Base-by-base conservation (phyloP, 2,888 invertebrate genomes). In the Pollenia amentaria region DNA sequence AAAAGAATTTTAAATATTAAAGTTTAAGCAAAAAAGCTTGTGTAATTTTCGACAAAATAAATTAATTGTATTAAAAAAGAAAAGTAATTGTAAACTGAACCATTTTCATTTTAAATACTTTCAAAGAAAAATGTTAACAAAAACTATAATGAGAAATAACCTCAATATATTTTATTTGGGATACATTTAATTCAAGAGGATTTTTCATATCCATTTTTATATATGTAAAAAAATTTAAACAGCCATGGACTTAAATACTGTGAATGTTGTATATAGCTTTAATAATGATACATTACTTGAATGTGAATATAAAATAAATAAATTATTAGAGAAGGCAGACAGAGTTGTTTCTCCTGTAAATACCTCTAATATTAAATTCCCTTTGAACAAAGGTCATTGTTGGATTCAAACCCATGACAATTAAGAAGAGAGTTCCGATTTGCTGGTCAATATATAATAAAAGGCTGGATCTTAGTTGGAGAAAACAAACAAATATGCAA, bases 191-290 rank as follows among this genome's bases (percentile, higher is more conserved):
- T 60, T 44, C 60, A 57, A 38, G 21, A 18, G 38, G 21, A 14
- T 48, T 64, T 70, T 55, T 51, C 14, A 69, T 42, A 69, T 46
- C 65, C 67, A 55, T n/a, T n/a, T n/a, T n/a, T n/a, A n/a, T 73
- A 40, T 64, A 82, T 70, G n/a, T 64, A 64, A 79, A 64, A 81
- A 70, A 42, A 55, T 29, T 81, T 10, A 12, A 81, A 69, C 44
- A 78, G 75, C 69, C 51, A 86, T 86, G 86, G 83, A 72, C 67
- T 83, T 75, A 57, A 76, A 76, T 65, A 76, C 76, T 79, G 57
- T 64, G 21, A 83, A 80, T 75, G 21, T 85, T 55, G 65, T 64
- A 64, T 72, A 76, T 83, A 73, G 60, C 64, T 76, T 76, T 75
- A 70, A 86, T 65, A 72, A 48, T 38, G 72, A 48, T 48, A 48